Conservation (phyloP, 2,797 vertebrate genomes). For the Nannoperca australis region DNA sequence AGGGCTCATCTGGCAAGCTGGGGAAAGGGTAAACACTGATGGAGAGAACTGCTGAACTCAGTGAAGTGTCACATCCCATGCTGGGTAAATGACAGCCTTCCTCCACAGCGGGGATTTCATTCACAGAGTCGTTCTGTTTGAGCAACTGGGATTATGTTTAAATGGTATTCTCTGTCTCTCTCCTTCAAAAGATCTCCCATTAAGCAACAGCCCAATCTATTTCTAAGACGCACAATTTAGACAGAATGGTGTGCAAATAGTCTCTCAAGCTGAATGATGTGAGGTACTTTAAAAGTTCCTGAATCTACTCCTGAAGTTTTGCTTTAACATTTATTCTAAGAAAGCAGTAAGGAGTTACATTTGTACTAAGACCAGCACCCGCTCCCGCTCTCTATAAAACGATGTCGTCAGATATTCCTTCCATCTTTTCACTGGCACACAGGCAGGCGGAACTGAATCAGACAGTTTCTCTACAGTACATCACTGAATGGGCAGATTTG, state of each 20-base stretch:
- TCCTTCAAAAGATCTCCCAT: constrained; percentile 46
- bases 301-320: constrained; percentile 13
- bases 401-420: constrained; percentile 47
- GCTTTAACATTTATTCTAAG: constrained; percentile 19
- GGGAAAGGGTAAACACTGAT: constrained; percentile 71
- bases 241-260: constrained; percentile 24
- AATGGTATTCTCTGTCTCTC: constrained; percentile 55
- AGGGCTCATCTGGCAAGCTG: constrained; percentile 65
- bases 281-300: constrained; percentile 39
- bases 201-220: constrained; percentile 50
- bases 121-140: constrained; percentile 69
- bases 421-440: constrained; percentile 38
- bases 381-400: constrained; percentile 20
- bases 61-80: constrained; percentile 67
- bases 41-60: constrained; percentile 72
- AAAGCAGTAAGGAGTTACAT: constrained; percentile 18
- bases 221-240: constrained; percentile 43
- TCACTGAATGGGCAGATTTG: constrained; percentile 59
- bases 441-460: constrained; percentile 53
- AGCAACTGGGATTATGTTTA: constrained; percentile 64
- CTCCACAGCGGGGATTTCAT: constrained; percentile 68
- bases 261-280: constrained; percentile 44
- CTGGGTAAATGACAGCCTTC: constrained; percentile 78
- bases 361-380: constrained; percentile 3
- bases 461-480: constrained; percentile 46